Evolutionary conservation across 1,140 invertebrate species (phyloP), one percentile per base, ranked within the genome.

Genomic region (Oedothorax gibbosus): DNA sequence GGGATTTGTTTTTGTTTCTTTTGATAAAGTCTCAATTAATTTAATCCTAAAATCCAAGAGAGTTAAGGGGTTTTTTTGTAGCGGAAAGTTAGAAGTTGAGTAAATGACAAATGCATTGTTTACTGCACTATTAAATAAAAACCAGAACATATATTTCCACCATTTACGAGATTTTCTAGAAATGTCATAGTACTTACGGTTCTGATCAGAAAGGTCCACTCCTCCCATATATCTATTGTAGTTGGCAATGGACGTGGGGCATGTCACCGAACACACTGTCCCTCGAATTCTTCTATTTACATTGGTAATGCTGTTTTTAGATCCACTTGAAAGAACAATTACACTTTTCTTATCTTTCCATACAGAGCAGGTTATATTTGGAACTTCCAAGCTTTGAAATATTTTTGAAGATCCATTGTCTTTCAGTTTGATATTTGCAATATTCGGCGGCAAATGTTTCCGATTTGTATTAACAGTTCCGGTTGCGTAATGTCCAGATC

Each of bases 101-200:
- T 77, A 77, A 35, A 62, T n/a, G n/a, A 62, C 50, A 15, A 11
- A 62, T 4, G 75, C 20, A 64, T 65, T 65, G 15, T 77, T 15
- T 9, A 77, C 21, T n/a, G 75, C 11, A 3, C 18, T 77, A 51
- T 77, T 54, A 14, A 77, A 0, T 11, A 77, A 50, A 77, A 49
- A 77, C 21, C 75, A 65, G 49, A 77, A 77, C 15, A 77, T n/a
- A 20, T 77, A 77, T 49, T n/a, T 20, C 57, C 60, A 77, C 60
- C 57, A 50, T 15, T 77, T 77, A 7, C 20, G n/a, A 12, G 56
- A 77, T 77, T 77, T 77, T 18, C 56, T 62, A 15, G 21, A 9
- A 64, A 51, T 50, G 14, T 50, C 20, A 64, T 77, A 65, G 49
- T 50, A 53, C 65, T 64, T 77, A 50, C 75, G 49, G 2, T 64